Conservation (phyloP, 2,888 invertebrate species). For the Lithophane semibrunnea region DNA sequence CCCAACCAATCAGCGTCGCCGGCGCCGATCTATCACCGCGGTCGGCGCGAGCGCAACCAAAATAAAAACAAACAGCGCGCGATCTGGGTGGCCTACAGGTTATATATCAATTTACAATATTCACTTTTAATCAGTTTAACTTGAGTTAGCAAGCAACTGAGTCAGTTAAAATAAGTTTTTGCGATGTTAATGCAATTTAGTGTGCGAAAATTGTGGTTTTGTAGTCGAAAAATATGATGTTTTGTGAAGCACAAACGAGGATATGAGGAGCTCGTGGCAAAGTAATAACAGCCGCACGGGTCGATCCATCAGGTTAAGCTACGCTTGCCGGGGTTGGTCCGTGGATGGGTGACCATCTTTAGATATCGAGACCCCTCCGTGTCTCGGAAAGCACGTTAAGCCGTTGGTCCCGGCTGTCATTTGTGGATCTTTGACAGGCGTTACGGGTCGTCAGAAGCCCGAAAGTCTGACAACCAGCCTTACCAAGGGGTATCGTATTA, state of each 20-base stretch:
- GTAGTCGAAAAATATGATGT: neutral
- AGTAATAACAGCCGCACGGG: too few relatives aligned
- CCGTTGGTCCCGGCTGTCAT: too few relatives aligned
- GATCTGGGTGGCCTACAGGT: slow-evolving; percentile 81
- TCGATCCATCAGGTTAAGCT: too few relatives aligned
- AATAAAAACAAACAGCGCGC: slow-evolving; percentile 78
- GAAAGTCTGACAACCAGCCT: too few relatives aligned
- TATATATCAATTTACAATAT: slow-evolving; percentile 86
- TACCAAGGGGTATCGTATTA: too few relatives aligned
- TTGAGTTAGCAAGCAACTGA: slow-evolving; percentile 52
- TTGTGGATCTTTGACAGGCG: too few relatives aligned
- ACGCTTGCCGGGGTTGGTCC: too few relatives aligned
- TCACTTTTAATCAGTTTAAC: slow-evolving; percentile 72
- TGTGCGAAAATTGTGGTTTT: slow-evolving; percentile 6
- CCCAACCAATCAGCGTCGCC: slow-evolving; percentile 78
- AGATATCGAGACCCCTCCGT: too few relatives aligned
- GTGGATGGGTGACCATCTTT: too few relatives aligned
- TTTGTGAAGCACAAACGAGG: neutral
- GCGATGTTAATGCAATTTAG: slow-evolving; percentile 5
- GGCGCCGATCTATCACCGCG: slow-evolving; percentile 80
- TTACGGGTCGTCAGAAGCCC: too few relatives aligned
- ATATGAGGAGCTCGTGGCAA: too few relatives aligned
- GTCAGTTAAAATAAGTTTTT: slow-evolving; percentile 37
- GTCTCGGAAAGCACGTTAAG: too few relatives aligned
- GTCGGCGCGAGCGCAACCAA: slow-evolving; percentile 65